Conservation (phyloP, 2,113 vertebrate genomes). For the Nipponia nippon region DNA sequence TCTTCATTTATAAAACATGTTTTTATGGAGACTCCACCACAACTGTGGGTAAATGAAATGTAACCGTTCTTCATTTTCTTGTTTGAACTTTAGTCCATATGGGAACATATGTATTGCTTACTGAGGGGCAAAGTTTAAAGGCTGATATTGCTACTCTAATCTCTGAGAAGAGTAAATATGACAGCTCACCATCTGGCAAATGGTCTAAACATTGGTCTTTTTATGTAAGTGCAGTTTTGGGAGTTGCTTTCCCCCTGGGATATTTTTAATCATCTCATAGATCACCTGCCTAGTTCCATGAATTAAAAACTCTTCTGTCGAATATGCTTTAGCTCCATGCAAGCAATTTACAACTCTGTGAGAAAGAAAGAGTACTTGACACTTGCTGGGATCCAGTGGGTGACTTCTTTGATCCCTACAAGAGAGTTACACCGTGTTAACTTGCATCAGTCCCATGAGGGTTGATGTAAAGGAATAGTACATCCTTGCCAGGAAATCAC, state of each 20-base stretch:
- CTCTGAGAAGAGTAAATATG: conserved; percentile 39
- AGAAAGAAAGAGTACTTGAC: not conserved
- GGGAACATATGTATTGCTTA: conserved; percentile 27
- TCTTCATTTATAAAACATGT: not conserved
- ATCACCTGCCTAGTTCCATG: conserved; percentile 37
- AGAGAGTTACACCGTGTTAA: not conserved
- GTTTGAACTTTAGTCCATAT: conserved; percentile 24
- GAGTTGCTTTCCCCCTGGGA: conserved; percentile 6
- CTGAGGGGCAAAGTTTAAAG: conserved; percentile 45
- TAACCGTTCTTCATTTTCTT: not conserved
- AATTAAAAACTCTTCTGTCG: conserved; percentile 32
- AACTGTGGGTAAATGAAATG: not conserved
- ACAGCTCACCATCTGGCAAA: conserved; percentile 48
- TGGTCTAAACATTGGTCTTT: conserved; percentile 41
- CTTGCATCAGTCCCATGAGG: not conserved
- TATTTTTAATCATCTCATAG: conserved; percentile 38
- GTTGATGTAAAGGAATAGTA: not conserved
- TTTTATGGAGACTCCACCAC: not conserved
- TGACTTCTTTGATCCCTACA: not conserved
- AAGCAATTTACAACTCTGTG: not conserved
- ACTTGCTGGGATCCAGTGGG: not conserved
- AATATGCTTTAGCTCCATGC: not conserved
- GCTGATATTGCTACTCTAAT: conserved; percentile 20
- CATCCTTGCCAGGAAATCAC: not conserved
- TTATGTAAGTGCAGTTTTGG: conserved; percentile 1